Conservation (phyloP, 2,797 vertebrate species). For the Acanthis flammea region DNA sequence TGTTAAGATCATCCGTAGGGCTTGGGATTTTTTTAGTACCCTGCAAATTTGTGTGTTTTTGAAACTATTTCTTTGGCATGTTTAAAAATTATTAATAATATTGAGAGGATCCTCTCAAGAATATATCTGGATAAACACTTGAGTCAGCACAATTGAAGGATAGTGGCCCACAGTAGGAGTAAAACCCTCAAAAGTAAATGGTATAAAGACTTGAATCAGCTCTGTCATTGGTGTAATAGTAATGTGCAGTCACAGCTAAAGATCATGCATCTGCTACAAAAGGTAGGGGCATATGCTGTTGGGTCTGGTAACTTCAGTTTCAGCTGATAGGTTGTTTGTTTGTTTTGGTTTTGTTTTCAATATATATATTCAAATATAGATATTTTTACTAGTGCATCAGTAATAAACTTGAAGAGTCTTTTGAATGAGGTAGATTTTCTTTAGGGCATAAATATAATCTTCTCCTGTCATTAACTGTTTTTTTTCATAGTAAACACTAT, state of each 20-base stretch:
- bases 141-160: neutral
- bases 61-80: accelerated
- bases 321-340: neutral
- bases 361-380: neutral
- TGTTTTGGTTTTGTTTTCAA: neutral
- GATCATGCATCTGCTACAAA: neutral
- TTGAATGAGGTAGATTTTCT: neutral
- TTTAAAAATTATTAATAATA: neutral
- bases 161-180: neutral
- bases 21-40: neutral
- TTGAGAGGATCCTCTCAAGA: neutral
- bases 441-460: neutral
- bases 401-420: neutral
- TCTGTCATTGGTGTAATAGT: neutral
- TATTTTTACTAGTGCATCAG: too few species aligned
- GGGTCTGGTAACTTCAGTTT: neutral
- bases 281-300: neutral
- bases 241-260: neutral
- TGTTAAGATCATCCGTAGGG: neutral
- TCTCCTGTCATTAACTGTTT: neutral
- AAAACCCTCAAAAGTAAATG: neutral
- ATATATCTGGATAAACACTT: neutral
- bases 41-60: neutral
- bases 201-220: neutral
- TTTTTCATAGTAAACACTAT: neutral